Evolutionary conservation across 2,888 invertebrate species (phyloP), one percentile per base, ranked within the genome.

Genomic region (Oxyteleia sp.): DNA sequence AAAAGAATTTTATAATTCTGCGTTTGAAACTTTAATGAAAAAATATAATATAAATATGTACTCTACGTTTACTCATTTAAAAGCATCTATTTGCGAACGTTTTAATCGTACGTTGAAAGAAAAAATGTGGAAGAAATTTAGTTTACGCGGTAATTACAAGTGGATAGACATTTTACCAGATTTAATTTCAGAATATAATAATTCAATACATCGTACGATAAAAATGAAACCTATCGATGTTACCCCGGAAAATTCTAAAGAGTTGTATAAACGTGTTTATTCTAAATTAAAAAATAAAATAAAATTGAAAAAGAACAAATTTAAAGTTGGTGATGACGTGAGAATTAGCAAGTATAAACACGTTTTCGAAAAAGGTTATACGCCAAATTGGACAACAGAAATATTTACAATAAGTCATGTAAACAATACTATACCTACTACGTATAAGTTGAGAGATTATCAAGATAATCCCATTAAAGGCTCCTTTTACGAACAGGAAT

Each of bases 141-240:
- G 38, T 41, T 55, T 55, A 7, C 38, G 38, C 2, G 23, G 41
- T 3, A 59, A 8, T n/a, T 59, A 59, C 10, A 41, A 20, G 16
- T 41, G 59, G 59, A 1, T 20, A 4, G 41, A 59, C 7, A 59
- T 59, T 23, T 7, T 51, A 13, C 7, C 8, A 11, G 55, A 64
- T 4, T 51, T 45, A 45, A 13, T 69, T 15, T 29, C 10, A 11
- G 15, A 11, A 3, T 79, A 79, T 29, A 79, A 79, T 57, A 41
- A 49, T 20, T 55, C 78, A 3, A 41, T 47, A 20, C 78, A 78
- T 55, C 26, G 59, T n/a, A 78, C 69, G 5, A 78, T 78, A 10
- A 57, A 61, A 45, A 64, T 66, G 66, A 76, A 72, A 51, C 75
- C 82, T 3, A 74, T 38, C 11, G 68, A 72, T 61, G 74, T 81